Percentiles rank a stretch among this genome's conserved stretches.
Evolutionary conservation across 2,113 vertebrate genomes (phyloP).

Genomic region (Raja brachyura): DNA sequence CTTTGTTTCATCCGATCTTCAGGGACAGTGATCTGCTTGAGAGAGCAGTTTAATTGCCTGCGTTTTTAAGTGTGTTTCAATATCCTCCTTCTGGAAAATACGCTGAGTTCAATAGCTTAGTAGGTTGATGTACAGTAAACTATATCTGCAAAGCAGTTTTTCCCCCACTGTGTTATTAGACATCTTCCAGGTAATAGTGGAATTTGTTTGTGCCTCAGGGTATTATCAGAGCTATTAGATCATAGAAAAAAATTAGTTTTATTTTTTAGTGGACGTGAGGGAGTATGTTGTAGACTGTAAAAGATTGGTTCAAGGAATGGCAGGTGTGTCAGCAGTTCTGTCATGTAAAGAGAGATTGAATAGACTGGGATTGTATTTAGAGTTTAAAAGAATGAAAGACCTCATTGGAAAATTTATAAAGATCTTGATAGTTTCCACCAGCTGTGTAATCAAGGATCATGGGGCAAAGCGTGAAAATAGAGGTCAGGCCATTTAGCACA

Average conservation of each 20-base stretch:
- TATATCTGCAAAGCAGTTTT: neutral
- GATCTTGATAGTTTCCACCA: no score
- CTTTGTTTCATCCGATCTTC: neutral
- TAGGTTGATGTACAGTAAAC: neutral
- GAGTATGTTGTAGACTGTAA: neutral
- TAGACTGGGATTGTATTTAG: no score
- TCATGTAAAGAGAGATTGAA: no score
- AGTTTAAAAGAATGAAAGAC: no score
- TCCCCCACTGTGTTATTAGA: neutral
- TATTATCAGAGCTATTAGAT: neutral
- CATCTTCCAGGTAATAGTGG: neutral
- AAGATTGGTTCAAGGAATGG: no score
- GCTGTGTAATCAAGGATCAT: no score
- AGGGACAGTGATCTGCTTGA: neutral
- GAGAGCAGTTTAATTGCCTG: neutral
- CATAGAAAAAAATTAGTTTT: neutral
- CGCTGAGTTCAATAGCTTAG: neutral
- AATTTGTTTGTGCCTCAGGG: neutral
- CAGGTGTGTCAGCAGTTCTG: no score
- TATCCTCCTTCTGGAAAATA: neutral
- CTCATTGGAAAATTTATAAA: no score
- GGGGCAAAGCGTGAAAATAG: no score
- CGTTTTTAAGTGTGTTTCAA: neutral
- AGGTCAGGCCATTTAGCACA: no score
- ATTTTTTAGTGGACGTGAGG: neutral